These are phyloP conservation scores for Rhyzopertha dominica DNA, from an alignment of 1,140 invertebrate species.

Conservation along the genomic window DNA sequence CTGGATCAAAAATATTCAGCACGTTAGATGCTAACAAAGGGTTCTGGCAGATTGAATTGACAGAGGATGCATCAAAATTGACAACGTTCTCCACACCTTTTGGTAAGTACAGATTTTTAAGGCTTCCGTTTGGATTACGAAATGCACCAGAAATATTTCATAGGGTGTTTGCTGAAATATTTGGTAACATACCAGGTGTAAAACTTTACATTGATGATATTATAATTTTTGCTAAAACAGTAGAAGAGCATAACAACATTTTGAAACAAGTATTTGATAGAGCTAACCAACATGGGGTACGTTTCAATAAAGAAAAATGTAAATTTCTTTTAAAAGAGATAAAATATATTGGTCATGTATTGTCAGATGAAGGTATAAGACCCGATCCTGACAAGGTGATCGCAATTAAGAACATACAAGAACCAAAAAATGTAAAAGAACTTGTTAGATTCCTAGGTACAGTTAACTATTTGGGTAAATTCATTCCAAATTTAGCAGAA, in stretches of 20 bases:
- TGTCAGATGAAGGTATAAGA: conserved; percentile 1
- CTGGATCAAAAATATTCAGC: conserved; percentile 44
- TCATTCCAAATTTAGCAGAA: too few species aligned
- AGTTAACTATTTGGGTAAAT: conserved; percentile 35
- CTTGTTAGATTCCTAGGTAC: conserved; percentile 36
- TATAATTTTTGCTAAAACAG: conserved; percentile 30
- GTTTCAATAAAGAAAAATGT: conserved; percentile 40
- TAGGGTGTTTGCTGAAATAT: conserved; percentile 34
- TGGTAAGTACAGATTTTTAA: conserved; percentile 38
- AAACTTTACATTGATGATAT: conserved; percentile 43
- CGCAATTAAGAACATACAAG: conserved; percentile 26
- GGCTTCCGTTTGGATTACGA: conserved; percentile 44
- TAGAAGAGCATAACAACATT: conserved; percentile 28
- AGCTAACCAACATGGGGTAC: conserved; percentile 16
- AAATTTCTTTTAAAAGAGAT: conserved; percentile 36
- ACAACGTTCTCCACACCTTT: conserved; percentile 45
- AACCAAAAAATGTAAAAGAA: conserved; percentile 33
- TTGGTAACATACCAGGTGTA: conserved; percentile 31
- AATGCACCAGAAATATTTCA: conserved; percentile 45
- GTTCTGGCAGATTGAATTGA: conserved; percentile 37
- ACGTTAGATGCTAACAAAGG: conserved; percentile 46
- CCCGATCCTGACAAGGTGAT: conserved; percentile 16
- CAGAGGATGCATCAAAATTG: conserved; percentile 34
- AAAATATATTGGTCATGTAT: conserved; percentile 7
- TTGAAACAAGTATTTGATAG: conserved; percentile 26